Evolutionary conservation across 1,140 invertebrate species (phyloP).

Genomic region (Macrotrachela quadricornifera): DNA sequence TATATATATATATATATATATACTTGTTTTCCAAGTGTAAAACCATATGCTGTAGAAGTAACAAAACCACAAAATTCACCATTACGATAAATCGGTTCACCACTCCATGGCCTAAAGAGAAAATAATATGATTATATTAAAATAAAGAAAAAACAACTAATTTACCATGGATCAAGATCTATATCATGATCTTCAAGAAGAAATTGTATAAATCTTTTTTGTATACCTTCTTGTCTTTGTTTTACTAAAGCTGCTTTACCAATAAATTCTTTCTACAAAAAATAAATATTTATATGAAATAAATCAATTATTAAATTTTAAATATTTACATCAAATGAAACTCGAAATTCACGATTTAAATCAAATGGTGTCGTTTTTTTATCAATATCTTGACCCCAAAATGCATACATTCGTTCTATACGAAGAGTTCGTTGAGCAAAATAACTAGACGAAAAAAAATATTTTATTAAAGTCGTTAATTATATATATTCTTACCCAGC

Average conservation of each 20-base stretch:
- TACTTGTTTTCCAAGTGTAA: constrained; percentile 71
- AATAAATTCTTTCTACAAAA: constrained; percentile 49
- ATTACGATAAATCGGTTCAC: constrained; percentile 67
- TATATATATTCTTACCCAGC: not conserved
- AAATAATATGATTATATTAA: not conserved
- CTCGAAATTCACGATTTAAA: constrained; percentile 73
- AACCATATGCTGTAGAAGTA: constrained; percentile 87
- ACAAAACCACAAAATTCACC: constrained; percentile 70
- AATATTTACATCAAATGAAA: constrained; percentile 85
- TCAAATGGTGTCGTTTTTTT: constrained; percentile 62
- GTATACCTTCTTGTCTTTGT: constrained; percentile 64
- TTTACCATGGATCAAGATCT: constrained; percentile 60
- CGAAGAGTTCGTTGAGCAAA: constrained; percentile 70
- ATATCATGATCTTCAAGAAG: constrained; percentile 72
- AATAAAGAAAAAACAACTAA: not conserved
- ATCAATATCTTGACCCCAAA: constrained; percentile 92
- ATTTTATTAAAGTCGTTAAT: too few relatives aligned
- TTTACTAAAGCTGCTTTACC: constrained; percentile 62
- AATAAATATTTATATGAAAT: too few relatives aligned
- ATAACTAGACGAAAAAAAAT: constrained; percentile 13
- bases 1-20: not conserved
- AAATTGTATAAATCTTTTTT: constrained; percentile 64
- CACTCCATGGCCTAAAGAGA: constrained; percentile 14
- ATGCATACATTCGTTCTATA: constrained; percentile 85
- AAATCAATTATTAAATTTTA: too few relatives aligned